Evolutionary conservation across 2,888 invertebrate genomes (phyloP).

Genomic region (Caenorhabditis sp.): DNA sequence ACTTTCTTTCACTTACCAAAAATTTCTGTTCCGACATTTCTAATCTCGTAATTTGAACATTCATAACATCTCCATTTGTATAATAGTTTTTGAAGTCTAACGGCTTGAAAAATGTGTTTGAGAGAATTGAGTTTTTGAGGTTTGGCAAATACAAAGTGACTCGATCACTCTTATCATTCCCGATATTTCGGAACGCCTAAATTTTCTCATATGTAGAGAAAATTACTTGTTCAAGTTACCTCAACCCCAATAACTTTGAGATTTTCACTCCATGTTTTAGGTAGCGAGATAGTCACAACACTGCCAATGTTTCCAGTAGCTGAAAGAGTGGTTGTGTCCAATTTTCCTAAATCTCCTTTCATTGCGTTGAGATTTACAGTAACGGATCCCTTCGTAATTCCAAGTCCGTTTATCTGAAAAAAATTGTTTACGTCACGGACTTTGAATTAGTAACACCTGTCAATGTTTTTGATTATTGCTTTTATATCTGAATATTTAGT

Average conservation of each 20-base stretch:
- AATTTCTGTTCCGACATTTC: neutral
- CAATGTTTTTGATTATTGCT: neutral
- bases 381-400: neutral
- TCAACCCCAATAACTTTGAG: neutral
- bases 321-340: neutral
- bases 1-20: neutral
- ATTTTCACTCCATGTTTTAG: neutral
- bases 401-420: neutral
- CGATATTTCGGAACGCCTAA: neutral
- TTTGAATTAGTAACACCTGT: neutral
- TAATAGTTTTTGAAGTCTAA: neutral
- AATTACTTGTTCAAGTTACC: neutral
- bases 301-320: neutral
- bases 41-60: neutral
- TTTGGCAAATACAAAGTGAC: neutral
- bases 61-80: neutral
- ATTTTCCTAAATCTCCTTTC: neutral
- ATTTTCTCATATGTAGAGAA: neutral
- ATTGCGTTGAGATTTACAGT: neutral
- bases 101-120: neutral
- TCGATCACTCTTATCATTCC: neutral
- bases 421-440: neutral
- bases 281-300: neutral
- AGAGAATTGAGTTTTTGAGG: neutral
- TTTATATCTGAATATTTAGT: neutral